These are phyloP conservation scores for Asteroscopus sphinx DNA, from an alignment of 2,888 invertebrate species.

Conservation along the genomic window DNA sequence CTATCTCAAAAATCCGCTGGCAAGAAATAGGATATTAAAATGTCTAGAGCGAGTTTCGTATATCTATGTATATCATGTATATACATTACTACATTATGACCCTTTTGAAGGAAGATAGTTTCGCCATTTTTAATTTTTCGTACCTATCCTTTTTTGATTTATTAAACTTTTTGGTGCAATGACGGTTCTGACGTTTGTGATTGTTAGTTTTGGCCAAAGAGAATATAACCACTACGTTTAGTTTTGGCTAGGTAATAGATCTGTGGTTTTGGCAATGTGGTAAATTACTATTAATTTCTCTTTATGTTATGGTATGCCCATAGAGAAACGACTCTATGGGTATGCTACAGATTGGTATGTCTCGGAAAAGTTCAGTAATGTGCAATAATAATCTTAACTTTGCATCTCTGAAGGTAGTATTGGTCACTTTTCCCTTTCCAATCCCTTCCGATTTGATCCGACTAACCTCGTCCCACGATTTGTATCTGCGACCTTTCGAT, in stretches of 20 bases:
- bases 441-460: constrained; percentile 10
- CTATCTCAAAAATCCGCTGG: constrained; percentile 64
- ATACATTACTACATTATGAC: too few species aligned
- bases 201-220: constrained; percentile 18
- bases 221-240: too few species aligned
- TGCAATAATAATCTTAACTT: neutral
- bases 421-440: constrained; percentile 9
- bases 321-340: too few species aligned
- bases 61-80: constrained; percentile 7
- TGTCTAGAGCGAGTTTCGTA: constrained; percentile 42
- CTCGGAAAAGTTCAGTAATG: too few species aligned
- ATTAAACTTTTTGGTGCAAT: constrained; percentile 7
- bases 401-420: neutral
- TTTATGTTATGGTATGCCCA: too few species aligned
- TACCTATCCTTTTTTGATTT: neutral
- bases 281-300: too few species aligned
- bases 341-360: too few species aligned
- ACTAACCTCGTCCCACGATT: constrained; percentile 35
- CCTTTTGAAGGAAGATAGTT: constrained; percentile 5
- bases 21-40: constrained; percentile 62
- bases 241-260: neutral
- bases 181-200: constrained; percentile 8
- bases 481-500: constrained; percentile 42
- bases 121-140: too few species aligned
- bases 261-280: neutral